A percentile compares a stretch with the other conserved stretches of the same genome.
Conservation (phyloP, 2,113 vertebrate genomes). For the Tyto alba region DNA sequence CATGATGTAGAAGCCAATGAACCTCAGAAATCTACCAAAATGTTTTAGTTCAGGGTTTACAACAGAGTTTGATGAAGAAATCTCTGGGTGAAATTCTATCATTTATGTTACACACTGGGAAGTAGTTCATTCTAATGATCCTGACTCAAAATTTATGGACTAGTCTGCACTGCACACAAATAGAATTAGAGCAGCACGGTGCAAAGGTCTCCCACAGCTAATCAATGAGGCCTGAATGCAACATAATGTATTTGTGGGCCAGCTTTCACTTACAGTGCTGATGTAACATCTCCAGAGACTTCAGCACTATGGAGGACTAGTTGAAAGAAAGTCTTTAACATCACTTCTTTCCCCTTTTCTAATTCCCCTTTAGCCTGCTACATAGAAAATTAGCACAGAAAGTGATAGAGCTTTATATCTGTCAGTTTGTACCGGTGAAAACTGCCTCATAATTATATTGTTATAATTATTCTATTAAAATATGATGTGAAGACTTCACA, state of each 20-base stretch:
- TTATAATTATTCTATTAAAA: background rate
- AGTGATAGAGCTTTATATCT: background rate
- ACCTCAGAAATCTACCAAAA: background rate
- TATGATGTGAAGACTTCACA: background rate
- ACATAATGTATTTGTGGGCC: background rate
- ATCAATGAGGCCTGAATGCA: background rate
- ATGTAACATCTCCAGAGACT: background rate
- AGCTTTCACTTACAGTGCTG: background rate
- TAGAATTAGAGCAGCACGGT: background rate
- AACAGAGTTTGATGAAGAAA: background rate
- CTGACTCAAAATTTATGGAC: slow-evolving; percentile 3
- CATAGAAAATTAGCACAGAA: background rate
- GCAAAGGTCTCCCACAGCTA: slow-evolving; percentile 10
- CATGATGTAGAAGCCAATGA: background rate
- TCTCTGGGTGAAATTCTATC: background rate
- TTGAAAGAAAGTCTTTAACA: background rate
- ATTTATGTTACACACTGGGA: background rate
- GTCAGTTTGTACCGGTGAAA: background rate
- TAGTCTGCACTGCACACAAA: background rate
- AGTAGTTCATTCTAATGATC: background rate
- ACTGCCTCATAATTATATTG: background rate
- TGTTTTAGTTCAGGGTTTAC: background rate
- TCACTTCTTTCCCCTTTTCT: background rate
- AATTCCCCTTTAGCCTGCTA: background rate
- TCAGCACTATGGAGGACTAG: background rate